A percentile compares a stretch with the other conserved stretches of the same genome.
Conservation (phyloP, 1,140 invertebrate genomes). For the Pteromalus puparum region DNA sequence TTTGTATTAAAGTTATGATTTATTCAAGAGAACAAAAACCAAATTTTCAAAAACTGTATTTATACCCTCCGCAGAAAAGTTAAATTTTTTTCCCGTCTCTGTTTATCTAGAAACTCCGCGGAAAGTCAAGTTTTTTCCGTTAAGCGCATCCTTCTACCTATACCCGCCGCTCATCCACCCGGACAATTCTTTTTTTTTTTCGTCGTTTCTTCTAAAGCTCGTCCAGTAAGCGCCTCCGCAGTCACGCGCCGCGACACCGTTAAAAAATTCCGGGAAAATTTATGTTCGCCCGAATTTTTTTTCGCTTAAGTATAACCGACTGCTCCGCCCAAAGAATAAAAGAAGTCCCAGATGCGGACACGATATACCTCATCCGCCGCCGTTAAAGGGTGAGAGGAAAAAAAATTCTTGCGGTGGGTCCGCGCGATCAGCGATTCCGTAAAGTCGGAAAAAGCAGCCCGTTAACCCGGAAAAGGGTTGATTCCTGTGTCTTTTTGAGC, state of each 20-base stretch:
- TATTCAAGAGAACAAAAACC: no score
- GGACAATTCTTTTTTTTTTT: background rate
- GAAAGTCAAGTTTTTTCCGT: no score
- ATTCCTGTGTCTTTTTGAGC: background rate
- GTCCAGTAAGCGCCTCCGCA: background rate
- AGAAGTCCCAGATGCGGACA: background rate
- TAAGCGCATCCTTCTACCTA: no score
- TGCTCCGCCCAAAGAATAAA: no score
- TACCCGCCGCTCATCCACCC: no score
- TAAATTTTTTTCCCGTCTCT: no score
- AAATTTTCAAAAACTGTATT: no score
- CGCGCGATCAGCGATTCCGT: constrained; percentile 15
- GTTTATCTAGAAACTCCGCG: no score
- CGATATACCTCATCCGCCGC: background rate
- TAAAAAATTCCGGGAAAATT: constrained; percentile 1
- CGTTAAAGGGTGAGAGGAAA: background rate
- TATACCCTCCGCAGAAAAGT: no score
- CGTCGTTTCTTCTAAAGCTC: background rate
- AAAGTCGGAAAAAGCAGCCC: constrained; percentile 32
- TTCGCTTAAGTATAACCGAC: background rate
- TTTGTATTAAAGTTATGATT: no score
- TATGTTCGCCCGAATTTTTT: background rate
- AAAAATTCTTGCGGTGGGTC: constrained; percentile 11
- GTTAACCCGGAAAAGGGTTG: constrained; percentile 40
- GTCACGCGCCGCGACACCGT: background rate